Evolutionary conservation across 2,113 vertebrate species (phyloP).

Genomic region (Phylloscopus trochiloides): DNA sequence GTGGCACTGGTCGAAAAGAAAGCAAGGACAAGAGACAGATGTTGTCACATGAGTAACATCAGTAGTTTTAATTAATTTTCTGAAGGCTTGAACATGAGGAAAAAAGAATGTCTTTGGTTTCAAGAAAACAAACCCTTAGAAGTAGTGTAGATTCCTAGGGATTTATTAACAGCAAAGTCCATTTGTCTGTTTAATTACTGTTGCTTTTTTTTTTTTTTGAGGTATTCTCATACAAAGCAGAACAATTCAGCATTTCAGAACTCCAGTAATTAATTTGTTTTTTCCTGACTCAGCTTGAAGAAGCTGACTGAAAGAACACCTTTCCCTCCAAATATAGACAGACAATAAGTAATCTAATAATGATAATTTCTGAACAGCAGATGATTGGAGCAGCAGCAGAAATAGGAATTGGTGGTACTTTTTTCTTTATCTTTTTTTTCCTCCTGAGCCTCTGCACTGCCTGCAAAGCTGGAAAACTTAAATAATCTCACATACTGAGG

Average conservation of each 20-base stretch:
- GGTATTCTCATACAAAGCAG: neutral
- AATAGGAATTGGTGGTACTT: neutral
- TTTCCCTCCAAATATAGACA: neutral
- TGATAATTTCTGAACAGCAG: neutral
- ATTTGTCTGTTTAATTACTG: neutral
- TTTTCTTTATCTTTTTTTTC: neutral
- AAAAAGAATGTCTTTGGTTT: neutral
- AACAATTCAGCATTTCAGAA: neutral
- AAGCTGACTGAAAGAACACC: neutral
- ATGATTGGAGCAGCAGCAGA: neutral
- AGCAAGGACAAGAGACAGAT: neutral
- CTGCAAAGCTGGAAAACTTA: neutral
- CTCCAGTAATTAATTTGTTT: neutral
- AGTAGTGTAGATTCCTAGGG: neutral
- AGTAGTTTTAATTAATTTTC: neutral
- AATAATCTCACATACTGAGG: neutral
- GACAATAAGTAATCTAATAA: neutral
- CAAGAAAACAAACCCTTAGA: neutral
- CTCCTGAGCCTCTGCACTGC: neutral
- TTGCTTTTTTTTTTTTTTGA: neutral
- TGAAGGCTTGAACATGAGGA: neutral
- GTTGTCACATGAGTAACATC: neutral
- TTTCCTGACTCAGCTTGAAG: neutral
- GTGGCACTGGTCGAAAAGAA: neutral
- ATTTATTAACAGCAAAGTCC: neutral